Base-by-base conservation (phyloP, 2,888 invertebrate genomes). In the Trichopoda pennipes region DNA sequence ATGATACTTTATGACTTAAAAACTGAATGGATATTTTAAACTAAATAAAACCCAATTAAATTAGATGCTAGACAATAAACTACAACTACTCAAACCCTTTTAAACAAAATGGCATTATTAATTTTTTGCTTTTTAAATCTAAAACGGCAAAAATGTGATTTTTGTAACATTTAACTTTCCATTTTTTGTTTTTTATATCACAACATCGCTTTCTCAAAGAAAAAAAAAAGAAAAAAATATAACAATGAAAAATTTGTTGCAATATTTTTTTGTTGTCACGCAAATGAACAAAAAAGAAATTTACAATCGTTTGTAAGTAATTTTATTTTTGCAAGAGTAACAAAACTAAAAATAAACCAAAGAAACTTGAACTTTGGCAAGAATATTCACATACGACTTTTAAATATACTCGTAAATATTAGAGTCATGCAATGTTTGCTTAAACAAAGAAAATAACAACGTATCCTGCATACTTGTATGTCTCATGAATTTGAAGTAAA, bases 291-390 rank as follows among this genome's bases (percentile, higher is more conserved):
- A 74, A 49, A 63, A 76, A 58, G 32, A 73, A 66, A 74, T 61
- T 72, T 68, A 68, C 74, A 72, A 64, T 53, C 47, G 38, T 2
- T 58, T 47, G 61, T 61, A 58, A 78, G 74, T 75, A 66, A 49
- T 14, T n/a, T 12, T 73, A 68, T 38, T 56, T 63, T 68, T 68
- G 58, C 70, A 75, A n/a, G 61, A 56, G 14, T 1, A 49, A 19
- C 9, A 9, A 49, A 56, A 23, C 38, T n/a, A n/a, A 66, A 66
- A 75, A 66, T 49, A 63, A 73, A 58, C 73, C 38, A 81, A 78
- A 72, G 82, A 79, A 82, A 82, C 82, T 82, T 82, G 82, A 82
- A 82, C 82, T 82, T 82, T 82, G 68, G 79, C 79, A 79, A 79
- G 78, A 70, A 53, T 6, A 23, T 42, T 10, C 16, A 42, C 61